Evolutionary conservation across 2,797 vertebrate species (phyloP).

Genomic region (Epinephelus coioides): DNA sequence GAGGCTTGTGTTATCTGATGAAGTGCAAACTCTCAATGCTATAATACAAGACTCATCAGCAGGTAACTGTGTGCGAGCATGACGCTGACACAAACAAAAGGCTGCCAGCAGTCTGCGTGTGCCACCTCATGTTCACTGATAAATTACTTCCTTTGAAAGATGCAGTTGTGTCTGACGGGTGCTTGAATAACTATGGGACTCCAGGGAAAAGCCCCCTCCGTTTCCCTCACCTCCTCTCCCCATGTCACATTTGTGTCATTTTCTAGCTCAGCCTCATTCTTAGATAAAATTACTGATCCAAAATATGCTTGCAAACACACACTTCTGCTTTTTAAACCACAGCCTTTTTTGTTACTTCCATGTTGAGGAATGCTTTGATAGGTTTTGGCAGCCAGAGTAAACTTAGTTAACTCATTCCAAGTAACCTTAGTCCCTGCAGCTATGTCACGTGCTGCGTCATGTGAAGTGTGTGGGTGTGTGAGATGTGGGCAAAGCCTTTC

Average conservation of each 20-base stretch:
- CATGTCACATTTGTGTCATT: background rate
- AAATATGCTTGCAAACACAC: background rate
- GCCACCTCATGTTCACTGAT: constrained; percentile 55
- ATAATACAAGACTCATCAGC: background rate
- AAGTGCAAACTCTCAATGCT: background rate
- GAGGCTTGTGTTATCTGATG: background rate
- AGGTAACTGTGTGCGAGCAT: constrained; percentile 13
- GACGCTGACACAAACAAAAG: constrained; percentile 51
- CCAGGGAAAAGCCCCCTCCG: background rate
- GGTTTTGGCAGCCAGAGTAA: constrained; percentile 32
- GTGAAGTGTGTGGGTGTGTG: constrained; percentile 44
- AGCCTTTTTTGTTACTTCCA: background rate
- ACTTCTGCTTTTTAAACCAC: constrained; percentile 7
- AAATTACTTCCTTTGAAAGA: constrained; percentile 46
- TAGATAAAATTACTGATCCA: background rate
- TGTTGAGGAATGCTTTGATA: constrained; percentile 23
- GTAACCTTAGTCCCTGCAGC: constrained; percentile 40
- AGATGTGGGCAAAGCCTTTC: constrained; percentile 20
- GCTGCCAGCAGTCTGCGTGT: constrained; percentile 45
- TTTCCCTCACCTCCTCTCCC: background rate
- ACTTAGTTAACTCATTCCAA: constrained; percentile 43
- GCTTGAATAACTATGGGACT: constrained; percentile 16
- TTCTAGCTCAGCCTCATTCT: background rate
- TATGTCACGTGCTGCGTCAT: constrained; percentile 52
- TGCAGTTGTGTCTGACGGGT: constrained; percentile 30